These are phyloP conservation scores for Cydia splendana DNA, from an alignment of 1,140 invertebrate species.

Conservation along the genomic window DNA sequence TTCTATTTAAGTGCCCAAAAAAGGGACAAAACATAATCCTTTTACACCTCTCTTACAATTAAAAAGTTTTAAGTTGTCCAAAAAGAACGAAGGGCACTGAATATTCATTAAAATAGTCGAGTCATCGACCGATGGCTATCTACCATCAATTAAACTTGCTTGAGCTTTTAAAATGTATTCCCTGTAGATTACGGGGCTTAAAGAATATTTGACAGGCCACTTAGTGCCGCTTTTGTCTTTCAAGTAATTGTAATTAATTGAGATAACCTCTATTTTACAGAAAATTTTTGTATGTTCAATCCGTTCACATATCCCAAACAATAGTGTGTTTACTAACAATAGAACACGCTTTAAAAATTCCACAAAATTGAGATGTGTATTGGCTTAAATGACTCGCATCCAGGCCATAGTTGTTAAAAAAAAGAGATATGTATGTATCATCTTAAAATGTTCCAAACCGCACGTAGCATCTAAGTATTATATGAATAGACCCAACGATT, in stretches of 20 bases:
- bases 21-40: constrained; percentile 30
- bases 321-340: constrained; percentile 1
- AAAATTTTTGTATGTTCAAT: constrained; percentile 24
- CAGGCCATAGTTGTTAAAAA: no score
- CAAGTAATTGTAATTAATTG: constrained; percentile 18
- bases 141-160: constrained; percentile 61
- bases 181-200: constrained; percentile 46
- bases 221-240: constrained; percentile 25
- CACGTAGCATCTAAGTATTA: neutral
- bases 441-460: constrained; percentile 29
- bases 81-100: constrained; percentile 41
- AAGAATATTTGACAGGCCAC: constrained; percentile 50
- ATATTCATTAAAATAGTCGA: constrained; percentile 64
- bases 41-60: constrained; percentile 32
- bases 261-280: constrained; percentile 6
- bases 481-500: constrained; percentile 32
- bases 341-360: neutral
- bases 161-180: constrained; percentile 55
- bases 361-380: constrained; percentile 17
- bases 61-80: constrained; percentile 32
- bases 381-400: neutral
- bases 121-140: constrained; percentile 60
- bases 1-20: constrained; percentile 29
- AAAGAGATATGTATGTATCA: constrained; percentile 28
- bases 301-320: neutral